Percentiles rank a stretch among this genome's conserved stretches.
Evolutionary conservation across 2,113 vertebrate species (phyloP).

Genomic region (Brienomyrus longianalis): DNA sequence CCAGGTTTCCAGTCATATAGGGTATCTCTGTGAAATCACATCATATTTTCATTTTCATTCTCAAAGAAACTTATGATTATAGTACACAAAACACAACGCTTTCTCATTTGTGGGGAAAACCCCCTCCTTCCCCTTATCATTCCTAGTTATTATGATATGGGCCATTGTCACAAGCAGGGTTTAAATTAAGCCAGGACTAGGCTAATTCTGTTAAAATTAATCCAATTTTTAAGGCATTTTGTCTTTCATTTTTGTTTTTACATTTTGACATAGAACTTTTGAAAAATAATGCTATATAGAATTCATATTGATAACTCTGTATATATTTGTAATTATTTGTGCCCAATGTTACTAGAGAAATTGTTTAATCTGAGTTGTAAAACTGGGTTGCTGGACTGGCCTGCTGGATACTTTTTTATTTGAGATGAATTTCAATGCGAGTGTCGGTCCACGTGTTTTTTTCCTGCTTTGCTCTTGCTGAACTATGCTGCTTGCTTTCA

Average conservation of each 20-base stretch:
- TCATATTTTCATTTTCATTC: background rate
- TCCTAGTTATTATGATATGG: background rate
- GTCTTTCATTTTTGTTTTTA: background rate
- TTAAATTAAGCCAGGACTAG: background rate
- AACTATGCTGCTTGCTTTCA: conserved; percentile 11
- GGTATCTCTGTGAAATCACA: background rate
- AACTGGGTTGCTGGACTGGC: background rate
- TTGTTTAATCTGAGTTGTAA: background rate
- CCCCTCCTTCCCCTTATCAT: background rate
- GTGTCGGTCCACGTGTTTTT: background rate
- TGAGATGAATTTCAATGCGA: conserved; percentile 1
- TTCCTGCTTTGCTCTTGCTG: conserved; percentile 2
- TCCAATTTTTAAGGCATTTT: background rate
- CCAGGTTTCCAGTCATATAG: background rate
- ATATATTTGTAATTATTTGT: background rate
- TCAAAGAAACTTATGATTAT: background rate
- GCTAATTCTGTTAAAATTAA: background rate
- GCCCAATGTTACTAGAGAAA: background rate
- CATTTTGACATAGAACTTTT: background rate
- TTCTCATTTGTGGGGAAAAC: background rate
- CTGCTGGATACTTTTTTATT: conserved; percentile 5
- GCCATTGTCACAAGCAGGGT: background rate
- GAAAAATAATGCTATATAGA: background rate
- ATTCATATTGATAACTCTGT: background rate
- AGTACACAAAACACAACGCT: background rate